A percentile compares a stretch with the other conserved stretches of the same genome.
Conservation (phyloP, 2,888 invertebrate genomes). For the Ashinkailepas kermadecensis region DNA sequence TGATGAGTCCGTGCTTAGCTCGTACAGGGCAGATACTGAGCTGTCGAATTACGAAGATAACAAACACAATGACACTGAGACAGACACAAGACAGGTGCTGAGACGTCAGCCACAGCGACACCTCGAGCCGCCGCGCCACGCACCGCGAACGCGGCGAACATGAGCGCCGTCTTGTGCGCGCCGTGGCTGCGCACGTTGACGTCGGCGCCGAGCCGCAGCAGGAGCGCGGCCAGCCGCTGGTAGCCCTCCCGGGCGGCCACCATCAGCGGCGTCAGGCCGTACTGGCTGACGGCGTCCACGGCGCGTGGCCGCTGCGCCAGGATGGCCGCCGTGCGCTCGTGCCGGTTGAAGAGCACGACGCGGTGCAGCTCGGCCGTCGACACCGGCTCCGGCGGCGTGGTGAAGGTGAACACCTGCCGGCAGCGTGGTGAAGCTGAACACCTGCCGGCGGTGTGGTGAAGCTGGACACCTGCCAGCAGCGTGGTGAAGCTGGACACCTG, state of each 20-base stretch:
- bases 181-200: conserved; percentile 34
- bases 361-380: not conserved
- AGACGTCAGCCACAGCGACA: not conserved
- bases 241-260: conserved; percentile 35
- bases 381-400: not conserved
- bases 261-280: conserved; percentile 37
- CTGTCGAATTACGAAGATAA: not conserved
- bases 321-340: not conserved
- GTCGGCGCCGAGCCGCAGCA: conserved; percentile 35
- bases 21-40: not conserved
- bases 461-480: too few species aligned
- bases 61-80: not conserved
- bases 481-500: too few species aligned
- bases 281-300: conserved; percentile 21
- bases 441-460: too few species aligned
- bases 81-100: not conserved
- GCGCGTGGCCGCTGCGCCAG: not conserved
- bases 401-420: not conserved
- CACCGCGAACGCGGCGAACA: conserved; percentile 34
- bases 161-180: conserved; percentile 35
- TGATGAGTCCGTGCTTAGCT: too few species aligned
- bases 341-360: not conserved
- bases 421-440: too few species aligned
- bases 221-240: conserved; percentile 31
- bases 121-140: not conserved